Base-by-base conservation (phyloP, 2,888 invertebrate species). In the Leptopterna dolabrata region DNA sequence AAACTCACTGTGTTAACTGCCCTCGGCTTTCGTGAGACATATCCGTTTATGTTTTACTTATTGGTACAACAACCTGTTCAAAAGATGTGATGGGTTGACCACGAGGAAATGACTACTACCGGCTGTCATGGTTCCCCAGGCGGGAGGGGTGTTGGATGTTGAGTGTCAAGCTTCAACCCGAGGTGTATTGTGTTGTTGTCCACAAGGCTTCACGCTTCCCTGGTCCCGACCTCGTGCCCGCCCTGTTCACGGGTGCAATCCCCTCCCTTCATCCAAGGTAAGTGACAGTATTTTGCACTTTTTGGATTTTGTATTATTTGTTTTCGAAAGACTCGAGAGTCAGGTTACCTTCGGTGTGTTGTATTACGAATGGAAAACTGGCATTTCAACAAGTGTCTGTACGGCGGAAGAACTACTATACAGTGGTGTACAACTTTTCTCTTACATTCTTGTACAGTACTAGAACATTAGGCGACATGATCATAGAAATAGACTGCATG, bases 211-310 rank as follows among this genome's bases (percentile, higher is more conserved):
- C 73, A 73, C 73, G 73, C 73, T 73, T 73, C 73, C 73, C 29
- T 19, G 73, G 73, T 1, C 36, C 19, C 73, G 73, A 73, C 73
- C 73, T 73, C 73, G 73, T 73, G 73, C n/a, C 73, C 73, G 73
- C 73, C 36, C 36, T 73, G 73, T 73, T 73, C 36, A 13, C 13
- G 36, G 14, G 36, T 19, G 73, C 16, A 73, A 73, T 73, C 73
- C 73, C 41, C 73, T 36, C 73, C 19, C 30, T 41, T 24, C 19
- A 24, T 24, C 24, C 2, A 29, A 73, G 73, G 73, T 73, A 73
- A 73, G 73, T 73, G 73, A 73, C 9, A 4, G 7, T 19, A 36
- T 73, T 16, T 73, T 19, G 16, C 36, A 14, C 9, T 73, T 73
- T 73, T 63, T 11, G 24, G 24, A 63, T 63, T 24, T 63, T 19